These are phyloP conservation scores for Coenonympha glycerion DNA, from an alignment of 2,888 invertebrate genomes.

Conservation along the genomic window DNA sequence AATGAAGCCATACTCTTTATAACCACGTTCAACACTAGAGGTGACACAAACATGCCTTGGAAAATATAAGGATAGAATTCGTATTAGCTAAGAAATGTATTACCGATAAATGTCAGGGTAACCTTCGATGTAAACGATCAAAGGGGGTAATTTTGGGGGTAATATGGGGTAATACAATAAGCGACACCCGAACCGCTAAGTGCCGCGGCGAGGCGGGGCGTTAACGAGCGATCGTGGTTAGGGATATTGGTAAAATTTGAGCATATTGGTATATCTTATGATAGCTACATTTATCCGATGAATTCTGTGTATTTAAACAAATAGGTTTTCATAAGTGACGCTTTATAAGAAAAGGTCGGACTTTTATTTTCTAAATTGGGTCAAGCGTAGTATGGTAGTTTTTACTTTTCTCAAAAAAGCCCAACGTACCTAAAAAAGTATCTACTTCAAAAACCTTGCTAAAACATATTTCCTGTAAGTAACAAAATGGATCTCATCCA, in stretches of 20 bases:
- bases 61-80: not conserved
- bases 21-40: not conserved
- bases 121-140: not conserved
- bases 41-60: not conserved
- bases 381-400: too few species aligned
- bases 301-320: too few species aligned
- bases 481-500: not conserved
- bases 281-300: not conserved
- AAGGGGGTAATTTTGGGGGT: not conserved
- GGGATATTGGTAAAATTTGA: not conserved
- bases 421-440: not conserved
- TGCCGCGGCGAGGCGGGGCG: not conserved
- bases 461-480: not conserved
- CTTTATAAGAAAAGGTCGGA: too few species aligned
- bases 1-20: not conserved
- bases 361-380: too few species aligned
- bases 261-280: not conserved
- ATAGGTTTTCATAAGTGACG: too few species aligned
- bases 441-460: not conserved
- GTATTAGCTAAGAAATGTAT: not conserved
- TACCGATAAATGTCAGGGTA: not conserved
- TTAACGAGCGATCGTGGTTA: not conserved
- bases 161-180: conserved; percentile 17
- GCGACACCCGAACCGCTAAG: conserved; percentile 3
- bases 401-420: too few species aligned